Evolutionary conservation across 2,888 invertebrate genomes (phyloP), one percentile per base, ranked within the genome.

Genomic region (Tipula unca): DNA sequence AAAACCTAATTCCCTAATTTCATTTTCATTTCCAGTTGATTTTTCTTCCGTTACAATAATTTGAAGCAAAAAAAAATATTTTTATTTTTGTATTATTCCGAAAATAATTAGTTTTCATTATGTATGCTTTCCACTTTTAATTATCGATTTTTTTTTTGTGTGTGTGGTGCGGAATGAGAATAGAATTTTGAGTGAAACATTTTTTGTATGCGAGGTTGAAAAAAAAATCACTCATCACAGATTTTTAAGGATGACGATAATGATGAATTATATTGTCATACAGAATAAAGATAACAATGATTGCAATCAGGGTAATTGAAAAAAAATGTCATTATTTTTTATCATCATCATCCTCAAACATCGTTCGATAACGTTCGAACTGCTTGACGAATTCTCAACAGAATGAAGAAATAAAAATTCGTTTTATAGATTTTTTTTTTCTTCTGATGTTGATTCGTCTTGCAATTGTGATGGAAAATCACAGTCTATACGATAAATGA

Each of bases 1-100:
- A 69, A 69, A 69, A 69, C 25, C 69, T 69, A 69, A 69, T 69
- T 69, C 69, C 69, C 69, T 69, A 69, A 69, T 69, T 69, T 69
- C 25, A 69, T 69, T 69, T 69, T 69, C 69, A 69, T 69, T 69
- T 69, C 69, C 25, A 69, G 25, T 69, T 69, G 69, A 69, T 69
- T 69, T 69, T 69, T 25, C 69, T 69, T 8, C 69, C 25, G 25
- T 69, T 69, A 69, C 8, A 69, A 0, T 6, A 32, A 32, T 4
- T 6, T 32, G 4, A 25, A 69, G 20, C 69, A 25, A 10, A 20
- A 25, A 5, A 25, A 69, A 17, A 17, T 17, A 48, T 48, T 3
- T 48, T 3, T 42, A 6, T 42, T n/a, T n/a, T 14, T 8, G 25
- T 69, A 69, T 25, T 69, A 25, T 69, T 20, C 25, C 25, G 25